Base-by-base conservation (phyloP, 2,113 vertebrate genomes). In the Pleuronectes platessa region DNA sequence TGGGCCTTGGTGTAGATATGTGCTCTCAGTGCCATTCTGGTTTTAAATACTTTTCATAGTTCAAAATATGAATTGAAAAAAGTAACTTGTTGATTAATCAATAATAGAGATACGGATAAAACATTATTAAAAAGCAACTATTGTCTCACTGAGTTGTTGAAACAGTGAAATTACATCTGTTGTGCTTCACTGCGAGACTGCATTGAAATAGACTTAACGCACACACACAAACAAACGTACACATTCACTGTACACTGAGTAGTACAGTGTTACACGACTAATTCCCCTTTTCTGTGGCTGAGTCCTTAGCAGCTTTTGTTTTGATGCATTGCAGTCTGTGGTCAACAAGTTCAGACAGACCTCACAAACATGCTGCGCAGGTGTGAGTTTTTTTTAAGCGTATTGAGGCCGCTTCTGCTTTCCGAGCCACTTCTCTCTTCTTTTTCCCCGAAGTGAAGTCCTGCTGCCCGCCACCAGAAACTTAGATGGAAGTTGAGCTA, bases 381-480 rank as follows among this genome's bases (percentile, higher is more conserved):
- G 84, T 91, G 88, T 86, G 12, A 51, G 18, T 6, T 51, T 51
- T 51, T 81, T 80, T 72, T 59, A 47, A 35, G 21, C 31, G 58
- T 66, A 71, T 74, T 21, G 13, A 68, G 60, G 42, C 78, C 42
- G 84, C 91, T 94, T 95, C 93, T 93, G 90, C 92, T 94, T 94
- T 95, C 86, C 65, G 42, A 24, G 17, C 63, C 47, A 93, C 92
- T 93, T 93, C 93, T 92, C 85, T 88, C 83, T 92, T 92, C 76
- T 76, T 45, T 70, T 91, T 79, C 79, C 55, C 55, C 63, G 80
- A 89, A 84, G 82, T 92, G 88, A 90, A 89, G 86, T 90, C 84
- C 78, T 31, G 31, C 27, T 5, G 27, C 27, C 27, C 61, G 69
- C 68, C 71, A 79, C 18, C 26, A 70, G 23, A 73, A 62, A 76